phyloP scores from a whole-genome alignment of 2,797 vertebrate species.

The Limosa lapponica region DNA sequence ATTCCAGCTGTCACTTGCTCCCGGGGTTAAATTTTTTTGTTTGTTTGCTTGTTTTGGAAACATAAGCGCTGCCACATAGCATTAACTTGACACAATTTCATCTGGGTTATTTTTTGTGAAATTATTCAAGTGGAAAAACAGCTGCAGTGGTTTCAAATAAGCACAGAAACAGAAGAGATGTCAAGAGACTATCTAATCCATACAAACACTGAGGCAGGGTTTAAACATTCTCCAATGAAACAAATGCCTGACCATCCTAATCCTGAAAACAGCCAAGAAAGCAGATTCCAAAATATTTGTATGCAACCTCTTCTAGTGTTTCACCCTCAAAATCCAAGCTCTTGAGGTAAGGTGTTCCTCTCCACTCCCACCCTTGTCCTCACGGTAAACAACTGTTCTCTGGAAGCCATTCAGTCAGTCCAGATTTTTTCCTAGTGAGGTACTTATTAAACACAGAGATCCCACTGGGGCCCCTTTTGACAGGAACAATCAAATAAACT shows the following conservation, averaged over 20 bases:
- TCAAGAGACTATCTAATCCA: conserved; percentile 52
- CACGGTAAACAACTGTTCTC: neutral
- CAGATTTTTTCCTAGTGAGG: conserved; percentile 34
- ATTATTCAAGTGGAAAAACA: conserved; percentile 51
- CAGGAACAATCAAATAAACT: conserved; percentile 12
- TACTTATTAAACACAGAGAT: conserved; percentile 5
- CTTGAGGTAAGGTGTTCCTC: conserved; percentile 20
- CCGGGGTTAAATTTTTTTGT: neutral
- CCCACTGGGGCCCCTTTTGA: neutral
- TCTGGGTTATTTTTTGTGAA: conserved; percentile 37
- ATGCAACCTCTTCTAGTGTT: neutral
- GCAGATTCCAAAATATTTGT: neutral
- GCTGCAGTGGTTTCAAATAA: conserved; percentile 44
- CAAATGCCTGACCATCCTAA: neutral
- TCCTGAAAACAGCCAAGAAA: neutral
- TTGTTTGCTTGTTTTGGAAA: conserved; percentile 69
- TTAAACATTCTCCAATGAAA: neutral
- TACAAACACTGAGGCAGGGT: neutral
- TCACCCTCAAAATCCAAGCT: neutral
- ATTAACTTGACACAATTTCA: conserved; percentile 61
- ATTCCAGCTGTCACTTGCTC: conserved; percentile 43
- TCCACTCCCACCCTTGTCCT: neutral
- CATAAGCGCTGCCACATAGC: conserved; percentile 21
- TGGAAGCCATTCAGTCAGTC: neutral
- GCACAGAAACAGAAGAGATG: conserved; percentile 20